Percentiles rank a stretch among this genome's conserved stretches.
Evolutionary conservation across 2,113 vertebrate genomes (phyloP).

Genomic region (Carassius auratus): DNA sequence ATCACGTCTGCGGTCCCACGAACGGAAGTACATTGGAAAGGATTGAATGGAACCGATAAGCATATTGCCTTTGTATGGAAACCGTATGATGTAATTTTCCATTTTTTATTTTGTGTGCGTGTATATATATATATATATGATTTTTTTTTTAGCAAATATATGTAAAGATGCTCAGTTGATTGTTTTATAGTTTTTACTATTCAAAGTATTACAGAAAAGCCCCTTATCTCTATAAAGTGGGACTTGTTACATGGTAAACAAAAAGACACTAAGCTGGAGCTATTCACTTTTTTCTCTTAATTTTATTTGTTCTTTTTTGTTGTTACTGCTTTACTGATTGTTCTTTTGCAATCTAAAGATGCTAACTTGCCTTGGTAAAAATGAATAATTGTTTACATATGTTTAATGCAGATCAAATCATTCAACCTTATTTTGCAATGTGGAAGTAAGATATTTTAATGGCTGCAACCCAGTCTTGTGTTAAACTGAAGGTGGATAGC

Average conservation of each 20-base stretch:
- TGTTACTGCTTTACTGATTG: neutral
- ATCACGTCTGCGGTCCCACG: neutral
- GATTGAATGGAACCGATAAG: neutral
- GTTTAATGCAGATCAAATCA: neutral
- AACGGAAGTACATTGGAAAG: constrained; percentile 6
- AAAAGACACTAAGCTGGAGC: neutral
- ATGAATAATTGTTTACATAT: constrained; percentile 13
- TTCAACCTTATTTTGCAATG: too few relatives aligned
- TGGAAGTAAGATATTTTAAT: too few relatives aligned
- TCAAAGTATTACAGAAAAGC: constrained; percentile 31
- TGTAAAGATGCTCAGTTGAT: constrained; percentile 58
- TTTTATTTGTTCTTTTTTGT: neutral
- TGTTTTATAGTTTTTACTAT: constrained; percentile 60
- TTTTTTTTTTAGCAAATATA: constrained; percentile 29
- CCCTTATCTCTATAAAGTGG: constrained; percentile 24
- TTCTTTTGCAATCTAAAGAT: constrained; percentile 22
- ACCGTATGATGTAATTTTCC: constrained; percentile 51
- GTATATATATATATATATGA: constrained; percentile 49
- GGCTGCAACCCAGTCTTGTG: too few relatives aligned
- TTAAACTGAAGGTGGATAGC: too few relatives aligned
- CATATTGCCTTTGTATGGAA: constrained; percentile 17
- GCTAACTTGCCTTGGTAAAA: constrained; percentile 34
- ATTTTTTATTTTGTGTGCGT: constrained; percentile 36
- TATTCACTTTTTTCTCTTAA: neutral
- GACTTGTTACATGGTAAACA: neutral